Evolutionary conservation across 37 sponge, comb jelly and placozoan species (phyloP).

Genomic region (Aplysina aerophoba): DNA sequence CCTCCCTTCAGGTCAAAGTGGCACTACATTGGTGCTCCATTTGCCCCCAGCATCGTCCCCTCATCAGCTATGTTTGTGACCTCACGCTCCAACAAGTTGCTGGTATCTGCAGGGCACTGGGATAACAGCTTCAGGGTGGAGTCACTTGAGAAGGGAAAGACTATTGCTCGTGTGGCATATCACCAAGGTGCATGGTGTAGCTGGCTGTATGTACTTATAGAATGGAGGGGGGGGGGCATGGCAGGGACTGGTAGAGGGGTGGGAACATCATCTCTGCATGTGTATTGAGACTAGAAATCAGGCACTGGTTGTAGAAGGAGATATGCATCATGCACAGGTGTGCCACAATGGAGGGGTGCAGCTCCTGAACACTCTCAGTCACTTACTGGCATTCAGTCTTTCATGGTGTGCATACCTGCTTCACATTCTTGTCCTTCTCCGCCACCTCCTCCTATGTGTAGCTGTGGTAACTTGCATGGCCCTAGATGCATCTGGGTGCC

Average conservation of each 20-base stretch:
- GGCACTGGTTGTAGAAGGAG: not conserved
- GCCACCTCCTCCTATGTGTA: not conserved
- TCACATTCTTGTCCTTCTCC: too few relatives aligned
- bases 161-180: constrained; percentile 39
- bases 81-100: constrained; percentile 75
- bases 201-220: not conserved
- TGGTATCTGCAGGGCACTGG: constrained; percentile 91
- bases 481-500: constrained; percentile 79
- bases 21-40: constrained; percentile 73
- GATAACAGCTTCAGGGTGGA: constrained; percentile 90
- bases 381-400: too few relatives aligned
- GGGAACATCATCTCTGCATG: too few relatives aligned
- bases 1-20: constrained; percentile 52
- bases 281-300: not conserved
- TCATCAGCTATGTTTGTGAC: constrained; percentile 68
- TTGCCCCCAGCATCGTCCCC: constrained; percentile 63
- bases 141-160: constrained; percentile 57
- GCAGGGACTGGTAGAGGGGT: too few relatives aligned
- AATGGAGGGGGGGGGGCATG: not conserved
- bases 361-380: too few relatives aligned
- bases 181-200: constrained; percentile 70
- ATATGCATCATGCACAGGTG: not conserved
- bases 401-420: too few relatives aligned
- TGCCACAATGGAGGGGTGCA: not conserved
- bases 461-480: constrained; percentile 88